Percentiles rank a stretch among this genome's conserved stretches.
These are phyloP conservation scores for Chelidonichthys spinosus DNA, from an alignment of 2,797 vertebrate species.

Conservation along the genomic window DNA sequence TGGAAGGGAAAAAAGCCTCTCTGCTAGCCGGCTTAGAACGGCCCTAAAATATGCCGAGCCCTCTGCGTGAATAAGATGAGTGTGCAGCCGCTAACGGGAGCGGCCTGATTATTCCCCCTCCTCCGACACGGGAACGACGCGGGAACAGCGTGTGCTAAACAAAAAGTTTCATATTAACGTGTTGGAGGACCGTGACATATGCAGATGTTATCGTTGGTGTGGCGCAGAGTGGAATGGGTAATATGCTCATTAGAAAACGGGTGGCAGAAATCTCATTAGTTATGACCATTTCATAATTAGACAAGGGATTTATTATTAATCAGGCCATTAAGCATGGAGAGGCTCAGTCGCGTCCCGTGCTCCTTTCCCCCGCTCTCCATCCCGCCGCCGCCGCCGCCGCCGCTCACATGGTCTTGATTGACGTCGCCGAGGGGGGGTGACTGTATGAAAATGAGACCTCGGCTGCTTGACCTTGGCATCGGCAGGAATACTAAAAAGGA, in stretches of 20 bases:
- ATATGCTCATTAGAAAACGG: conserved; percentile 67
- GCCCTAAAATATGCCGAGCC: neutral
- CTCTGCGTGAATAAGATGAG: neutral
- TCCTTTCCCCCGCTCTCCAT: conserved; percentile 17
- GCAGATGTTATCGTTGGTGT: conserved; percentile 55
- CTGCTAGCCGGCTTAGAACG: neutral
- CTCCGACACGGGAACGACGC: conserved; percentile 11
- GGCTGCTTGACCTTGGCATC: conserved; percentile 50
- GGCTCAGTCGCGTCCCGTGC: conserved; percentile 45
- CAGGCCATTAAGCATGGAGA: conserved; percentile 62
- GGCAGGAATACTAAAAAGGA: conserved; percentile 57
- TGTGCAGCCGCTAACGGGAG: neutral
- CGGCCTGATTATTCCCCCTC: conserved; percentile 25
- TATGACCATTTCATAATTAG: conserved; percentile 74
- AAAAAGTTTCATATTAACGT: conserved; percentile 59
- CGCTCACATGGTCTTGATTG: conserved; percentile 63
- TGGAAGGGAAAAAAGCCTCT: neutral
- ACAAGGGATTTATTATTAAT: conserved; percentile 75
- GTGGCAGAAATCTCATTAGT: conserved; percentile 72
- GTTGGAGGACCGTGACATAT: conserved; percentile 36
- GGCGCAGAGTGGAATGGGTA: conserved; percentile 50
- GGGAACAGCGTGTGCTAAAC: conserved; percentile 40
- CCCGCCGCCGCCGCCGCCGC: conserved; percentile 20
- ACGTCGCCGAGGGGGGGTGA: conserved; percentile 53
- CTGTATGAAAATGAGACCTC: conserved; percentile 62